Base-by-base conservation (phyloP, 2,888 invertebrate species). In the Sturmia bella region DNA sequence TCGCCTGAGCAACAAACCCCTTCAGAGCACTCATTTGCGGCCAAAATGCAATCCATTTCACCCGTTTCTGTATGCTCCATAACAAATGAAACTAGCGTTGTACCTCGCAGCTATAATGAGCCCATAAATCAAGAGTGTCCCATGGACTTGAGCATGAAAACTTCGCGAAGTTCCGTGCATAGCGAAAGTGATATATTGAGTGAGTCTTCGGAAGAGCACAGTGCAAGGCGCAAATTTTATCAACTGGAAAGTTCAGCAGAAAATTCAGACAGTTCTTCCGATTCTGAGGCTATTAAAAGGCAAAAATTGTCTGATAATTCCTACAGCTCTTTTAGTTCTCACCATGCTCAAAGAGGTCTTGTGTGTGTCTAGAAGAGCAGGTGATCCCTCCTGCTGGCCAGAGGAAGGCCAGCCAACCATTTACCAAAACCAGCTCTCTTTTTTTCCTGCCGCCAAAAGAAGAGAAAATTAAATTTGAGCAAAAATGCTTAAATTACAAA, bases 71-170 rank as follows among this genome's bases (percentile, higher is more conserved):
- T 89, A 3, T 88, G 89, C 83, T 89, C 89, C 1, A 86, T 87
- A 54, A 85, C 86, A 52, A 84, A 72, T 9, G 89, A 89, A 54
- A 85, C 87, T 9, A 43, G 54, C 3, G 37, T 66, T 1, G 7
- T 92, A 0, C 84, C 84, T 24, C 87, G 91, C 96, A 84, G 95
- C 95, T 50, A 94, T 95, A 91, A 95, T 94, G 87, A 92, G 93
- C 4, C 88, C 86, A 52, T 70, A 57, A 82, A 79, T 48, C 84
- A 85, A 68, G 85, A 85, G 41, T 52, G 83, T 48, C 85, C 85
- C 41, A 85, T 85, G 91, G 96, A 96, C 87, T 91, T 96, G 81
- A 96, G 96, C 61, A 95, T 96, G 91, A 95, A 94, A 87, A 64
- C 84, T 13, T 83, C 84, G 3, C 84, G 93, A 48, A 86, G 86